These are phyloP conservation scores for Heliconius hewitsoni DNA, from an alignment of 1,140 invertebrate genomes.

Conservation along the genomic window DNA sequence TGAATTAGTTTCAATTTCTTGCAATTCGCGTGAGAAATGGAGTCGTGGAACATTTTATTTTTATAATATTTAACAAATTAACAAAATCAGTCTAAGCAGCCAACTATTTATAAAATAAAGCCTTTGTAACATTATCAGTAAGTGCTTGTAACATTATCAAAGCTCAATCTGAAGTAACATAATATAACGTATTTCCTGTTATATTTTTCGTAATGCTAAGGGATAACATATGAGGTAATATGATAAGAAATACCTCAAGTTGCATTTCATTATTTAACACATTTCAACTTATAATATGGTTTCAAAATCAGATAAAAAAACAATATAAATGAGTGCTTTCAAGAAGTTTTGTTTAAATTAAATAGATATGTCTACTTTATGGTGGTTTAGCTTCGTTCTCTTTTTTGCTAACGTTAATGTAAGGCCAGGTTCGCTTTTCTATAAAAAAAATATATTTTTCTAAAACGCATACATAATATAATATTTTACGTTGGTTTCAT, in stretches of 20 bases:
- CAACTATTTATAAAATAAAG: too few species aligned
- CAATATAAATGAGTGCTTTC: conserved; percentile 36
- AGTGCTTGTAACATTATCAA: conserved; percentile 11
- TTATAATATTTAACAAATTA: too few species aligned
- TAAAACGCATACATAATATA: not conserved
- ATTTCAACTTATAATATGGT: not conserved
- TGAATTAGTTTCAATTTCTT: too few species aligned
- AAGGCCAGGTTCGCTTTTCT: conserved; percentile 24
- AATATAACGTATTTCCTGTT: not conserved
- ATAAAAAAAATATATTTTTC: not conserved
- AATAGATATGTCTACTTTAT: conserved; percentile 42
- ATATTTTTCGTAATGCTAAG: not conserved
- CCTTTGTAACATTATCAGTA: too few species aligned
- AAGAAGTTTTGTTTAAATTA: conserved; percentile 29
- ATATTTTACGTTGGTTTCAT: too few species aligned
- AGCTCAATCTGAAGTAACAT: not conserved
- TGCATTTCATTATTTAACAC: not conserved
- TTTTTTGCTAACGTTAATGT: conserved; percentile 43
- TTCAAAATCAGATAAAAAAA: conserved; percentile 39
- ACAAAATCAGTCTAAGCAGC: too few species aligned
- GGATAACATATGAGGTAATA: conserved; percentile 5
- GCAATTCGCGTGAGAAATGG: too few species aligned
- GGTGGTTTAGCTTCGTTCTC: conserved; percentile 40
- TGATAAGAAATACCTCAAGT: conserved; percentile 17
- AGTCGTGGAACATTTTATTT: too few species aligned